Base-by-base conservation (phyloP, 2,797 vertebrate species). In the Synaphobranchus kaupii region DNA sequence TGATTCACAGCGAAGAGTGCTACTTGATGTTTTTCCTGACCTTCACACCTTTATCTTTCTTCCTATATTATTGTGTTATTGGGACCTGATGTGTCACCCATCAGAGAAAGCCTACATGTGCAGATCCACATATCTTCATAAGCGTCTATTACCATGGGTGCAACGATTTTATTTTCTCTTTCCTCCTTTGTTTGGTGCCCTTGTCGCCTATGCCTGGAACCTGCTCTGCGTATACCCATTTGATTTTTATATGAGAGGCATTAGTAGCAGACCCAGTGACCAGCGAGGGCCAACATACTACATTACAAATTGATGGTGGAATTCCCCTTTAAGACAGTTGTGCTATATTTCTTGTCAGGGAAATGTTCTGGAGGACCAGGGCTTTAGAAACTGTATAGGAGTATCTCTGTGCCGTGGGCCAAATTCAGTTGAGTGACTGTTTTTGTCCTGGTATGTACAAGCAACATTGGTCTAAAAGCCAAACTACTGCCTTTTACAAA, bases 401-500 rank as follows among this genome's bases (percentile, higher is more conserved):
- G 76, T 47, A 20, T 56, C 86, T 83, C 78, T 82, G 82, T 39
- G 7, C 83, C 28, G n/a, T 12, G 63, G 25, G 20, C 28, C 84
- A 80, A 56, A 50, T n/a, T 34, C 87, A 85, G 68, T 25, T 52
- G 60, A 48, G 83, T 15, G 54, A 47, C 34, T 13, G 34, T 7
- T 71, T 81, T 87, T 87, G 87, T 88, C 39, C 39, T 50, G 54
- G 8, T 73, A 9, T 85, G 73, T 88, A 25, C 78, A 56, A 88
- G 58, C 86, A 58, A 50, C 25, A 13, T 78, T 83, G 50, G 66
- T 63, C 83, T 52, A 28, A 60, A 82, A 81, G 54, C 56, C 76
- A 85, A 80, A 81, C 52, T 81, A 56, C 81, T 68, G 84, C 81
- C 68, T 31, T 76, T 44, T 84, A 85, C 85, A 89, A 80, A 87